Conservation (phyloP, 1,140 invertebrate genomes). For the Brachystomella parvula region DNA sequence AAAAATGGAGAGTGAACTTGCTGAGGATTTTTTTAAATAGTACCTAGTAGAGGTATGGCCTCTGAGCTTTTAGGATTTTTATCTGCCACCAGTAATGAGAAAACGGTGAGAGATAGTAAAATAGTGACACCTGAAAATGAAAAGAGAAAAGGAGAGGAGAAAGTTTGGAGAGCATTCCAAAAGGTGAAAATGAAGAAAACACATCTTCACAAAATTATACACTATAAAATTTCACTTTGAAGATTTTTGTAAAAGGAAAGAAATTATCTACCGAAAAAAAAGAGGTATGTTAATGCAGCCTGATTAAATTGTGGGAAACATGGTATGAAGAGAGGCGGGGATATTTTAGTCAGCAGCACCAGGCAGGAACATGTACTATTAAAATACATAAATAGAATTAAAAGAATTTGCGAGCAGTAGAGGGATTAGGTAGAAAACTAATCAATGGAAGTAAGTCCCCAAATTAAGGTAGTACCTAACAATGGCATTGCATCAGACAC, state of each 20-base stretch:
- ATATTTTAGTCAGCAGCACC: not conserved
- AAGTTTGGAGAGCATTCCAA: too few species aligned
- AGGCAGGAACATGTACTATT: too few species aligned
- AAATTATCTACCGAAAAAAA: too few species aligned
- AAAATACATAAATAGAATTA: too few species aligned
- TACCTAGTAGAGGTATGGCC: conserved; percentile 95
- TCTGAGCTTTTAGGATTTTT: conserved; percentile 96
- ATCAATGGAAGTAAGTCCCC: not conserved
- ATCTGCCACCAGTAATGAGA: conserved; percentile 94
- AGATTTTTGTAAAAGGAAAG: too few species aligned
- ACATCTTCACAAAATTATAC: too few species aligned
- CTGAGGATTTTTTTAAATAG: conserved; percentile 20
- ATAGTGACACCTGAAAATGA: conserved; percentile 88
- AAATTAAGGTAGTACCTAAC: conserved; percentile 46
- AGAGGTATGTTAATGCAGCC: too few species aligned
- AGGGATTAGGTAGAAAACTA: not conserved
- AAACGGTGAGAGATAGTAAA: conserved; percentile 97
- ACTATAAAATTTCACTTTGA: too few species aligned
- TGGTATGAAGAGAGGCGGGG: not conserved
- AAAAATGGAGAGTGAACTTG: conserved; percentile 1
- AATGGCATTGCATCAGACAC: conserved; percentile 58
- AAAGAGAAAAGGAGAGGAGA: conserved; percentile 38
- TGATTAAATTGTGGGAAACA: not conserved
- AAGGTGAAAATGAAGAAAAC: too few species aligned
- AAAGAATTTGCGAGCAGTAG: too few species aligned